Evolutionary conservation across 2,888 invertebrate genomes (phyloP).

Genomic region (Drosophila anceps): DNA sequence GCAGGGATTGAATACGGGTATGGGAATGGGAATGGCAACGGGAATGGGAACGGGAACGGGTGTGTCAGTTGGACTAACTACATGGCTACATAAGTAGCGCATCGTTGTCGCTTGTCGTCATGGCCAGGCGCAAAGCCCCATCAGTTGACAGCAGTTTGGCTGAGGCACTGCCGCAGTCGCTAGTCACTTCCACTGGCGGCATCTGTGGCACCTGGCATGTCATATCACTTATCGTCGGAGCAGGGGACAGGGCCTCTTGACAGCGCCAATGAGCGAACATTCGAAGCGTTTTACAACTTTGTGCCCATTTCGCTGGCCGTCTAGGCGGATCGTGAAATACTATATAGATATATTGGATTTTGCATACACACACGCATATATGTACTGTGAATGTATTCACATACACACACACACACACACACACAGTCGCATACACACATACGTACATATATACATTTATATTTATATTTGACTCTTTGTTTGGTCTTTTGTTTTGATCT

Average conservation of each 20-base stretch:
- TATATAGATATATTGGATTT: constrained; percentile 80
- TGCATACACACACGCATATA: constrained; percentile 43
- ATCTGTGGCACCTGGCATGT: constrained; percentile 83
- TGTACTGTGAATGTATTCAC: no score
- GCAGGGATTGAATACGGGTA: constrained; percentile 10
- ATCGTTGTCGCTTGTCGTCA: constrained; percentile 69
- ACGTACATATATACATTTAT: constrained; percentile 20
- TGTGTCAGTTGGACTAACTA: constrained; percentile 52
- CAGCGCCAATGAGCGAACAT: constrained; percentile 85
- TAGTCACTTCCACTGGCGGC: constrained; percentile 63
- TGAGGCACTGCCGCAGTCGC: constrained; percentile 47
- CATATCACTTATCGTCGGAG: constrained; percentile 79
- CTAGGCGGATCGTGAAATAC: constrained; percentile 71
- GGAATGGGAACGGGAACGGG: constrained; percentile 15
- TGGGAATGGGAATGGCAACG: constrained; percentile 8
- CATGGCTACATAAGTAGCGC: constrained; percentile 68
- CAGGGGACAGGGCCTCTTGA: constrained; percentile 66
- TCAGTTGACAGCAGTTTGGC: constrained; percentile 66
- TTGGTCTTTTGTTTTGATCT: constrained; percentile 62
- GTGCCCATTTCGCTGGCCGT: constrained; percentile 80
- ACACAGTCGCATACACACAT: neutral
- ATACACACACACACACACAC: constrained; percentile 16
- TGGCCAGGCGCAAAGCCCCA: constrained; percentile 76
- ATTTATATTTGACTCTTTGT: constrained; percentile 21
- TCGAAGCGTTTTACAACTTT: constrained; percentile 85